Percentiles rank a stretch among this genome's conserved stretches.
phyloP scores from a whole-genome alignment of 2,113 vertebrate species.

The Tetraodon nigroviridis region DNA sequence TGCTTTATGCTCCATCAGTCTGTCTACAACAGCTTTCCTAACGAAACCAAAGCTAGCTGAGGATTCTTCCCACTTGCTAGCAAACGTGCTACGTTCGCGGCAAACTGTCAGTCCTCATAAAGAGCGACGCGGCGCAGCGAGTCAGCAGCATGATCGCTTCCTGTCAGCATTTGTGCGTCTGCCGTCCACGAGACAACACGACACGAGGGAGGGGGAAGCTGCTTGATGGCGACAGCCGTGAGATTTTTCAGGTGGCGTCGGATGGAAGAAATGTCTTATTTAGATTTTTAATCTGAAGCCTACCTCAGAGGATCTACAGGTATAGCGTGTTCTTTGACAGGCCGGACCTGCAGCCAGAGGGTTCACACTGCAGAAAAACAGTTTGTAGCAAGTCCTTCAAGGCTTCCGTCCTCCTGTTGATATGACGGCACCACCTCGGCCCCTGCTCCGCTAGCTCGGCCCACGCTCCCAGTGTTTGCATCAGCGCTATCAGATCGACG shows the following conservation, averaged over 20 bases:
- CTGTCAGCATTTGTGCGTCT: conserved; percentile 43
- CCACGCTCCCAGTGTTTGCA: too few relatives aligned
- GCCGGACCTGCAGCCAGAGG: too few relatives aligned
- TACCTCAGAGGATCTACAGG: too few relatives aligned
- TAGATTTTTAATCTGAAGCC: too few relatives aligned
- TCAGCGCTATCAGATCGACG: too few relatives aligned
- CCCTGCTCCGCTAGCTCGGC: too few relatives aligned
- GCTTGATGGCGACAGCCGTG: conserved; percentile 21
- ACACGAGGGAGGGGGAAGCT: conserved; percentile 7
- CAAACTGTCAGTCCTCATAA: conserved; percentile 58
- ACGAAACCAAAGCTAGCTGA: conserved; percentile 17
- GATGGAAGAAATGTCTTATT: background rate
- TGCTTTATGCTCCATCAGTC: conserved; percentile 24
- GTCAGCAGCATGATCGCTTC: conserved; percentile 47
- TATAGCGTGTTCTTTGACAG: too few relatives aligned
- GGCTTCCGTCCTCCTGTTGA: too few relatives aligned
- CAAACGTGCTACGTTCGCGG: conserved; percentile 4
- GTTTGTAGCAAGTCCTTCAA: too few relatives aligned
- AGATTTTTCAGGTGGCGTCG: conserved; percentile 1
- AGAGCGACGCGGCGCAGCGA: conserved; percentile 38
- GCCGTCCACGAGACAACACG: conserved; percentile 36
- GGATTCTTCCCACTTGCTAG: conserved; percentile 11
- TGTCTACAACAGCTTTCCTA: conserved; percentile 37
- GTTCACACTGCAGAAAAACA: too few relatives aligned
- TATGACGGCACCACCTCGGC: too few relatives aligned